Percentiles rank a stretch among this genome's conserved stretches.
phyloP scores from a whole-genome alignment of 92 coral and sea anemone genomes.

The Meandrina meandrites region DNA sequence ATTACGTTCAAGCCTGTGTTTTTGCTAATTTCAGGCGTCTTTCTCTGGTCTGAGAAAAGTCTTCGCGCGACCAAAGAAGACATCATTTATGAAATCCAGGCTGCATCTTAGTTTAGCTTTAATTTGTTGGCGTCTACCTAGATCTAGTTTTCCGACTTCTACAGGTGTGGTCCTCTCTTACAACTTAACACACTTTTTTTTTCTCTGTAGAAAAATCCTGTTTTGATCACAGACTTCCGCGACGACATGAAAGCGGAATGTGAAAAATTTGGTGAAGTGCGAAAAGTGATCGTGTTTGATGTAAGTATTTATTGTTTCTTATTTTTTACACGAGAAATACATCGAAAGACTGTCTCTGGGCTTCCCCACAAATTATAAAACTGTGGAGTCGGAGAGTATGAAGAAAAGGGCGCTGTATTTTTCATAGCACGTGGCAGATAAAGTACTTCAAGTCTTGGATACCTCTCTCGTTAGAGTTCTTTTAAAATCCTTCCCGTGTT shows the following conservation, averaged over 20 bases:
- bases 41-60: no score
- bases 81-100: no score
- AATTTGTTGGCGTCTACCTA: no score
- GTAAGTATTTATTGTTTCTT: slow-evolving; percentile 62
- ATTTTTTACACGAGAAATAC: slow-evolving; percentile 13
- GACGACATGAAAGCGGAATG: slow-evolving; percentile 90
- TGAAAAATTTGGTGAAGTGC: slow-evolving; percentile 94
- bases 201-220: slow-evolving; percentile 77
- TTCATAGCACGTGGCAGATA: no score
- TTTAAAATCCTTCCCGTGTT: no score
- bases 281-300: slow-evolving; percentile 96
- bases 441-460: no score
- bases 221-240: slow-evolving; percentile 66
- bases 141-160: neutral
- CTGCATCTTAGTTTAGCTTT: no score
- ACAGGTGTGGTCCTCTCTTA: neutral
- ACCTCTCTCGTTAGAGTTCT: no score
- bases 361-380: neutral
- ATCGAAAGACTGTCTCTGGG: neutral
- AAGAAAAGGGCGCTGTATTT: no score
- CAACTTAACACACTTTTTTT: neutral
- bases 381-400: neutral
- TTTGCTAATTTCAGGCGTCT: no score
- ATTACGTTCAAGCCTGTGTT: no score
- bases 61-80: no score